Evolutionary conservation across 2,797 vertebrate species (phyloP).

Genomic region (Mus spretus): DNA sequence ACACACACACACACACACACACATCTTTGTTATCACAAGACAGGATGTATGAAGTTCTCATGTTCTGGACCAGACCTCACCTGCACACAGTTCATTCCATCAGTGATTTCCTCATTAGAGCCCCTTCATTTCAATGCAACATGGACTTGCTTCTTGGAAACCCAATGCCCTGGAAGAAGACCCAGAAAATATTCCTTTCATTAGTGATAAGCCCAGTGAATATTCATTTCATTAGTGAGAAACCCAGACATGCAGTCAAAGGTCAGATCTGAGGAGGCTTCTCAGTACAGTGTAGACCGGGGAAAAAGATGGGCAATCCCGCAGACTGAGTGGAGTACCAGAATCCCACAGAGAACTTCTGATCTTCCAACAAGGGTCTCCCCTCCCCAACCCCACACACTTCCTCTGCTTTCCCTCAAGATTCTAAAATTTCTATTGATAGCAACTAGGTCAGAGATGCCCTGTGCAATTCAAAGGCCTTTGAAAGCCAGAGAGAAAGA

Average conservation of each 20-base stretch:
- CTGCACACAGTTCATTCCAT: neutral
- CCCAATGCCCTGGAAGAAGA: neutral
- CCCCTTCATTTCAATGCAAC: too few relatives aligned
- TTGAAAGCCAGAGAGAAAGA: neutral
- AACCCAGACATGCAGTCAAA: rapidly evolving
- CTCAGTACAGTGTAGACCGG: rapidly evolving
- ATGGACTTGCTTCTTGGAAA: rapidly evolving
- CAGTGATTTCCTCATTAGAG: neutral
- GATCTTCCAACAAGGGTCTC: neutral
- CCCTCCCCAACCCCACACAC: neutral
- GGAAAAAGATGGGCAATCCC: rapidly evolving
- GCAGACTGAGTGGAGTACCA: rapidly evolving
- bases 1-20: too few relatives aligned
- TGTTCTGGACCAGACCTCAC: rapidly evolving
- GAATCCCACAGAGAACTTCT: neutral
- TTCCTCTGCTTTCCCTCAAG: neutral
- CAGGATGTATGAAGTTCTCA: neutral
- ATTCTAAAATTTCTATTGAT: rapidly evolving
- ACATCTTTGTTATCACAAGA: neutral
- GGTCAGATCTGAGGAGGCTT: rapidly evolving
- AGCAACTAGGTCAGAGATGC: neutral
- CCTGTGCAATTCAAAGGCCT: rapidly evolving
- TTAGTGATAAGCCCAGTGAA: too few relatives aligned
- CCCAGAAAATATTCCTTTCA: too few relatives aligned
- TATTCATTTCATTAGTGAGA: neutral